Base-by-base conservation (phyloP, 2,113 vertebrate species). In the Microtus richardsoni region DNA sequence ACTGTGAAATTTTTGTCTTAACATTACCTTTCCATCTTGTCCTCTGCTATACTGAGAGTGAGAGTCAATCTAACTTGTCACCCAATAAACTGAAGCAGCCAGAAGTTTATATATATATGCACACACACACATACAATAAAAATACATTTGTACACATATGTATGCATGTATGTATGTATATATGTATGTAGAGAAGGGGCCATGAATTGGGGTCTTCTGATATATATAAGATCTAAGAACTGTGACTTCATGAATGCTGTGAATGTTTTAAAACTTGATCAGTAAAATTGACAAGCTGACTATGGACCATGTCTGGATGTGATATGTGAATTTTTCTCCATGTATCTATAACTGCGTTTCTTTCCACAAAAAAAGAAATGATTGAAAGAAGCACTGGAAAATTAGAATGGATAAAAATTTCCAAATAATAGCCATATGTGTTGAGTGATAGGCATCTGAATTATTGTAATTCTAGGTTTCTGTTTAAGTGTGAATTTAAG, bases 261-360 rank as follows among this genome's bases (percentile, higher is more conserved):
- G 54, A 88, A 52, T 95, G 75, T 86, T 96, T 96, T 92, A 33
- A 93, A 97, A 92, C 44, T 44, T 93, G 90, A 73, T 90, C 80
- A 78, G 24, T 77, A 97, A 97, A 84, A 4, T 22, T 73, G 70
- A 39, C 17, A 73, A 36, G n/a, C 83, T 92, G 90, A 88, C 28
- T 90, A n/a, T 16, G 75, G 74, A 94, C 73, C 70, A 91, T 91
- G 90, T 60, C 90, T 93, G 30, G 19, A 86, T 84, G 9, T 28
- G 41, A 80, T 60, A n/a, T 93, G 88, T 91, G 71, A 89, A 47
- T 93, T 74, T 91, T n/a, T 91, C 70, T 92, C 66, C 7, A 17
- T 95, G 30, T 93, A 60, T 96, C 73, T 78, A 62, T 39, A 96
- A 74, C 10, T 87, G 7, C 95, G 22, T 68, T 96, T 91, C 41